Evolutionary conservation across 2,797 vertebrate species (phyloP).

Genomic region (Arnoldichthys spilopterus): DNA sequence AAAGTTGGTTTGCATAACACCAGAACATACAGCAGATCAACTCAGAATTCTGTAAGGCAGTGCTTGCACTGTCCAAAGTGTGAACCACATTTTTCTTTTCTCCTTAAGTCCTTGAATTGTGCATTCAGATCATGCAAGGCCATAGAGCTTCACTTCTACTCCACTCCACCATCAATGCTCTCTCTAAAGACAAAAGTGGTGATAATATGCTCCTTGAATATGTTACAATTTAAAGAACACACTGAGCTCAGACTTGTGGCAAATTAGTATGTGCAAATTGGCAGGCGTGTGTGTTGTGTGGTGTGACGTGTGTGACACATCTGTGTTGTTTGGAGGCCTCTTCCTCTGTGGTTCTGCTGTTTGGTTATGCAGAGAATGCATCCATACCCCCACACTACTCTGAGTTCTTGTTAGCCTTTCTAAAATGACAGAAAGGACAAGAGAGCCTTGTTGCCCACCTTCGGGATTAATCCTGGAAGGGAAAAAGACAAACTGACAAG

Average conservation of each 20-base stretch:
- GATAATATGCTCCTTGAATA: not conserved
- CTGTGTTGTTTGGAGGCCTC: constrained; percentile 37
- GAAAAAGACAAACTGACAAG: constrained; percentile 34
- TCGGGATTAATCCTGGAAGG: constrained; percentile 31
- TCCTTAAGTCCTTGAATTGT: not conserved
- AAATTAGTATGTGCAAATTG: constrained; percentile 7
- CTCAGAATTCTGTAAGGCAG: not conserved
- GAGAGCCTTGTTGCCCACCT: constrained; percentile 41
- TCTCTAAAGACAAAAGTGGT: not conserved
- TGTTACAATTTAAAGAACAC: not conserved
- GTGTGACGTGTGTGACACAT: constrained; percentile 33
- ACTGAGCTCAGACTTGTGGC: not conserved
- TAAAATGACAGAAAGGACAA: constrained; percentile 53
- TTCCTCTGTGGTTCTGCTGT: constrained; percentile 19
- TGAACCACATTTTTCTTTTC: not conserved
- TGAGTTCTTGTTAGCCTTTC: constrained; percentile 36
- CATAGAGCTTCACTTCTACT: not conserved
- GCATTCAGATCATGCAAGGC: constrained; percentile 19
- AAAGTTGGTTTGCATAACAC: not conserved
- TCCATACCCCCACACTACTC: constrained; percentile 31
- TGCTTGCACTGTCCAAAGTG: not conserved
- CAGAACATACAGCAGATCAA: not conserved
- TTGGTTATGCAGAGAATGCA: constrained; percentile 45
- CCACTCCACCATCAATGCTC: not conserved
- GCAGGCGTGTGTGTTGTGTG: constrained; percentile 12